phyloP scores from a whole-genome alignment of 2,113 vertebrate genomes.

The Panthera uncia region DNA sequence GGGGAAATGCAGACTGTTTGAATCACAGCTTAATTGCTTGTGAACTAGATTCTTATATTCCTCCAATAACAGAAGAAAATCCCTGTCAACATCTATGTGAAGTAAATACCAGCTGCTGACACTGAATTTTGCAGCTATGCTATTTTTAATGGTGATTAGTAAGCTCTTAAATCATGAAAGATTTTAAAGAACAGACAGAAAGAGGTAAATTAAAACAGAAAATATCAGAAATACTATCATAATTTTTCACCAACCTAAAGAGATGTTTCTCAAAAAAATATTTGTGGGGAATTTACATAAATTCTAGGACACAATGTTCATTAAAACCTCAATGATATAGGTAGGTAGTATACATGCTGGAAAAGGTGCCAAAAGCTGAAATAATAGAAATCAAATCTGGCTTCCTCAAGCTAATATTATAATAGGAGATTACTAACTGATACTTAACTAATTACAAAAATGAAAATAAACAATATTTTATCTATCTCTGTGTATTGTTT shows the following conservation, averaged over 20 bases:
- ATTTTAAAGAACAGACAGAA: not conserved
- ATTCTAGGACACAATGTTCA: not conserved
- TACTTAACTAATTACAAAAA: not conserved
- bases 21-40: slow-evolving; percentile 26
- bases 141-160: not conserved
- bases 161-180: not conserved
- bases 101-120: not conserved
- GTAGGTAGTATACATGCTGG: not conserved
- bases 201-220: not conserved
- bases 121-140: not conserved
- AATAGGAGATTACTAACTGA: not conserved
- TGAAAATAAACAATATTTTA: not conserved
- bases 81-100: not conserved
- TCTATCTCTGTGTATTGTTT: not conserved
- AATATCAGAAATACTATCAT: not conserved
- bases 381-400: not conserved
- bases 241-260: not conserved
- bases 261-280: not conserved
- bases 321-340: not conserved
- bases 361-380: not conserved
- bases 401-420: not conserved
- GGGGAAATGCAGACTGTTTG: not conserved
- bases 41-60: not conserved
- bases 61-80: not conserved
- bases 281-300: not conserved